These are phyloP conservation scores for Papilio xuthus DNA, from an alignment of 1,140 invertebrate species.

Conservation along the genomic window DNA sequence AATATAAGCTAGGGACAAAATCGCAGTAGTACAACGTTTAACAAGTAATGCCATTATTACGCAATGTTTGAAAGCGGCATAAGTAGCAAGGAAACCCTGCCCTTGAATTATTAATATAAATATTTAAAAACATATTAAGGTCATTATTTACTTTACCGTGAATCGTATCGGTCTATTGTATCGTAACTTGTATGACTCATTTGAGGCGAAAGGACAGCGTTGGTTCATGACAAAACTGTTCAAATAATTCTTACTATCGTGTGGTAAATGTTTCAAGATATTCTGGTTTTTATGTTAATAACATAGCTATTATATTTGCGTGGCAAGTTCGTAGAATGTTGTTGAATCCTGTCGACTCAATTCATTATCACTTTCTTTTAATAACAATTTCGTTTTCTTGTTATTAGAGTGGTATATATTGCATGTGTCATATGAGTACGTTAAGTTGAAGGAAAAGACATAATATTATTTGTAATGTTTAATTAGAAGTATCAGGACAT, in stretches of 20 bases:
- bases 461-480: too few relatives aligned
- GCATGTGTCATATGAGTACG: not conserved
- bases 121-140: not conserved
- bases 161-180: not conserved
- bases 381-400: not conserved
- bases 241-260: not conserved
- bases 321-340: not conserved
- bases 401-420: not conserved
- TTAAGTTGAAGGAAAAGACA: too few relatives aligned
- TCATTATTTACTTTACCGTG: slow-evolving; percentile 6
- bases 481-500: not conserved
- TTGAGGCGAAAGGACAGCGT: not conserved
- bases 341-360: not conserved
- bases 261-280: not conserved
- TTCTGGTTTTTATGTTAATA: not conserved
- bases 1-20: too few relatives aligned
- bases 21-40: too few relatives aligned
- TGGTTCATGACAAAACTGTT: not conserved
- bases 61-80: not conserved
- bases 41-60: too few relatives aligned
- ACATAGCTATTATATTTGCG: not conserved
- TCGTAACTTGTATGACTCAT: not conserved
- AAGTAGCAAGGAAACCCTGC: not conserved
- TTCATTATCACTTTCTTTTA: slow-evolving; percentile 19
- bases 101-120: not conserved